Evolutionary conservation across 2,113 vertebrate genomes (phyloP), one percentile per base, ranked within the genome.

Genomic region (Syngnathus floridae): DNA sequence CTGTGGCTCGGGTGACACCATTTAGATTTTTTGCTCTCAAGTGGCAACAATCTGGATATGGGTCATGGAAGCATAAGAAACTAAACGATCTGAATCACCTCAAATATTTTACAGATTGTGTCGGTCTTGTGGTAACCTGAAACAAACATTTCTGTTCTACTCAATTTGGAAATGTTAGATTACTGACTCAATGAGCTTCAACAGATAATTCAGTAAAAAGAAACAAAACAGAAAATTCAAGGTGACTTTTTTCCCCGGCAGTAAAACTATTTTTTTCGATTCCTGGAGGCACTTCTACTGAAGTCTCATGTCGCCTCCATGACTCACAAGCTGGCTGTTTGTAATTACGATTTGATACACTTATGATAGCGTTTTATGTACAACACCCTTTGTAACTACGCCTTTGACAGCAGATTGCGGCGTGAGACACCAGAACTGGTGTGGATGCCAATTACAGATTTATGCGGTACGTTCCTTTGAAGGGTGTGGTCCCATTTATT

Each of bases 231-330:
- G n/a, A 54, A 38, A 66, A 65, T 70, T 73, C 40, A 60, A 65
- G 38, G 67, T 75, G 78, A 84, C 71, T 84, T 49, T 49, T 49
- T 49, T 21, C 8, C 1, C 3, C 82, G 80, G 80, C 75, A 76
- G 70, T 82, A 71, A 77, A 86, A 87, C 76, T 84, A 84, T 83
- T 21, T 80, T 79, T 65, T 83, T 85, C 77, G 73, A 78, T 87
- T 82, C 81, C 75, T 74, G 75, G 76, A 71, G 64, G 56, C 69
- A 63, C 76, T 73, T 77, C 78, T 69, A 84, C 82, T 80, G 74
- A 78, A 81, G 79, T 72, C 58, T 58, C 52, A 21, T 76, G 75
- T 83, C 76, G 77, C 55, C 56, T 65, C 65, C 79, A 87, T 82
- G 85, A 79, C 77, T 85, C 82, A 82, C 41, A 38, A 72, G 71